Evolutionary conservation across 2,113 vertebrate genomes (phyloP), one percentile per base, ranked within the genome.

Genomic region (Falco punctatus): DNA sequence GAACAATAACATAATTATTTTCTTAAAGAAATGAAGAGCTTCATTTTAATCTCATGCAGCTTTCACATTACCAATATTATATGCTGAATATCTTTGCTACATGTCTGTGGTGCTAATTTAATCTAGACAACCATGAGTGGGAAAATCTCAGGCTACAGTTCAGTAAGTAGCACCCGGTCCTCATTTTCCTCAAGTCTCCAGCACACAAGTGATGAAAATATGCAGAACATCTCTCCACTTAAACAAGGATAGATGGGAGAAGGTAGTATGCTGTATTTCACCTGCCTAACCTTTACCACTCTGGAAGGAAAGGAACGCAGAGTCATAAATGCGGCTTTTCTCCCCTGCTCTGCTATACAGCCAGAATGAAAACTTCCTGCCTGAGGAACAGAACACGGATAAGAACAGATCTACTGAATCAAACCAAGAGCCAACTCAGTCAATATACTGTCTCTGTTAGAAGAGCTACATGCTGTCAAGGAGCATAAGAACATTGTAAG

Each of bases 201-300:
- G 33, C 35, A 81, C 67, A 42, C 4, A n/a, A 57, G 35, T 2
- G 13, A 55, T 30, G 32, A 40, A 46, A 64, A 44, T 19, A 57
- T 30, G 46, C 21, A 70, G 78, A 78, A n/a, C 59, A 59, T 13
- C 19, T 44, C 30, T 70, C 35, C 12, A 2, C 12, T 52, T 10
- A 28, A 3, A 5, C 38, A 42, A 46, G 51, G 52, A 35, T 1
- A 54, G 57, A 33, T 62, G 64, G 19, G 13, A 57, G 32, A 61
- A 5, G 3, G 42, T 6, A 9, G 35, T 7, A 4, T 3, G 7
- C 35, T 10, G 0, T 11, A 12, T 80, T 5, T 65, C 28, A 48
- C 33, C 67, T 52, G 21, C 40, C 32, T 57, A 27, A 40, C 27
- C 4, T 6, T 27, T 26, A 12, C 24, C 24, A 4, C 28, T 77